Evolutionary conservation across 2,888 invertebrate species (phyloP).

Genomic region (Drosophila paranaensis): DNA sequence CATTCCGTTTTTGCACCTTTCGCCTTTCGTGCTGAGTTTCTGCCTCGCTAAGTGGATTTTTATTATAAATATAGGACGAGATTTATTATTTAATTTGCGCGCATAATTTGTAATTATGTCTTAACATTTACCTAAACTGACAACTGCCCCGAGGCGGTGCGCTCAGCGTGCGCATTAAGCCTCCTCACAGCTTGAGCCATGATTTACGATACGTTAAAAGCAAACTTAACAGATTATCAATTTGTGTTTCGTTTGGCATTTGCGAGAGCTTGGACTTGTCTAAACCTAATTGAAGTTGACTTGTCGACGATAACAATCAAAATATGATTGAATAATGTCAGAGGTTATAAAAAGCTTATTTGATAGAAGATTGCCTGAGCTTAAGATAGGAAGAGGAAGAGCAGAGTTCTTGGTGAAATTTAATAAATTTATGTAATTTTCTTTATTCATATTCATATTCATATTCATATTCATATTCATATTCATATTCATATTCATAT

Average conservation of each 20-base stretch:
- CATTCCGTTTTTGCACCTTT: slow-evolving; percentile 17
- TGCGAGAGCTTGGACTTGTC: neutral
- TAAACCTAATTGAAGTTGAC: neutral
- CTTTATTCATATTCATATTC: neutral
- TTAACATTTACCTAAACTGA: slow-evolving; percentile 45
- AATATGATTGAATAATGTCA: slow-evolving; percentile 42
- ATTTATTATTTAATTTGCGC: slow-evolving; percentile 68
- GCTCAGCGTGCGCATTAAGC: slow-evolving; percentile 19
- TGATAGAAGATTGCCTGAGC: neutral
- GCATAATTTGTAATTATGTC: slow-evolving; percentile 67
- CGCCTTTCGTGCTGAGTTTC: slow-evolving; percentile 21
- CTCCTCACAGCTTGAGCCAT: slow-evolving; percentile 29
- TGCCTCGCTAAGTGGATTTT: slow-evolving; percentile 58
- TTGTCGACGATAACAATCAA: neutral
- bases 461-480: neutral
- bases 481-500: neutral
- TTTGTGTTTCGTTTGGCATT: slow-evolving; percentile 1
- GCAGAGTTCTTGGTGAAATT: neutral
- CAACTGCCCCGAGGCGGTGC: slow-evolving; percentile 22
- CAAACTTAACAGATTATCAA: neutral
- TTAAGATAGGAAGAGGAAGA: neutral
- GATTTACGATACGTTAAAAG: neutral
- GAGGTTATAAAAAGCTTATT: neutral
- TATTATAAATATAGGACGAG: slow-evolving; percentile 51
- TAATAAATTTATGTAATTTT: neutral